These are phyloP conservation scores for Gallinago media DNA, from an alignment of 2,113 vertebrate species.

Conservation along the genomic window DNA sequence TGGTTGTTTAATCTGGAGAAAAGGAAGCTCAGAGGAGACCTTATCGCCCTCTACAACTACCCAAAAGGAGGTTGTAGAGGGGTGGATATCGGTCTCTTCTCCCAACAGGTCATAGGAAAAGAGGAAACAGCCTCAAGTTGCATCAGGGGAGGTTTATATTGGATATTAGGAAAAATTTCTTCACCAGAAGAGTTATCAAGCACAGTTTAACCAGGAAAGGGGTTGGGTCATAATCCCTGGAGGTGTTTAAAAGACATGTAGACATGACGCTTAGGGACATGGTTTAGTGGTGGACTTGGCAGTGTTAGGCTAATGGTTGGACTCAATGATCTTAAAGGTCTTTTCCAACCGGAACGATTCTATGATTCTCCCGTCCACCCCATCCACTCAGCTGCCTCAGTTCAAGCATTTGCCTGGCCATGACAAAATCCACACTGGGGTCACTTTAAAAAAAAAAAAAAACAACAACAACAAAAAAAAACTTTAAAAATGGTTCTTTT, in stretches of 20 bases:
- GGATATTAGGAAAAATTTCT: not conserved
- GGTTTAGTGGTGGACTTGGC: not conserved
- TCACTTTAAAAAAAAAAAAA: not conserved
- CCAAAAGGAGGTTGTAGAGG: not conserved
- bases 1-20: not conserved
- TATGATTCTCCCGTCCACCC: not conserved
- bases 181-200: not conserved
- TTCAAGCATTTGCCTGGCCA: not conserved
- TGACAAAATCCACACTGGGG: not conserved
- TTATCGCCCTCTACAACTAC: not conserved
- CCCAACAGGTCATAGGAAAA: not conserved
- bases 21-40: not conserved
- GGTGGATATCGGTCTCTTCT: not conserved
- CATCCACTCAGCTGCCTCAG: not conserved
- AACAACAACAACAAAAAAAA: no score
- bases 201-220: not conserved
- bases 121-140: not conserved
- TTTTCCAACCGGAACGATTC: not conserved
- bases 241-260: not conserved
- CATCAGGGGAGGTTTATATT: not conserved
- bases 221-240: not conserved
- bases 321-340: not conserved
- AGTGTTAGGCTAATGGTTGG: not conserved
- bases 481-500: not conserved
- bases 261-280: not conserved